Evolutionary conservation across 2,797 vertebrate genomes (phyloP).

Genomic region (Hyperoplus immaculatus): DNA sequence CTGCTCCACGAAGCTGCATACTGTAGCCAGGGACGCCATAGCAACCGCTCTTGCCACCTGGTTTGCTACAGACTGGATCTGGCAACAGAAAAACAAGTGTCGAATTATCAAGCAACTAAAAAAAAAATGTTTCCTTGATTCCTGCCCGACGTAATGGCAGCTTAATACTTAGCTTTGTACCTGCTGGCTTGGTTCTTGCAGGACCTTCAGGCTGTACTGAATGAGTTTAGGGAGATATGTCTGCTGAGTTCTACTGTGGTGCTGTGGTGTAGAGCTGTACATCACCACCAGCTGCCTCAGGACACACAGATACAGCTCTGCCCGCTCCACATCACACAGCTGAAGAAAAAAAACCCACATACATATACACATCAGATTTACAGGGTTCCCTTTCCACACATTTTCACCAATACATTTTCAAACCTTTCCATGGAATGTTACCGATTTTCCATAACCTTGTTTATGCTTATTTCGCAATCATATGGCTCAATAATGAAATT

Average conservation of each 20-base stretch:
- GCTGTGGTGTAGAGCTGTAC: conserved; percentile 69
- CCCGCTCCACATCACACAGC: conserved; percentile 86
- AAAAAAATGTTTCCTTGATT: neutral
- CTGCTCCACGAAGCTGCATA: conserved; percentile 84
- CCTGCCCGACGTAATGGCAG: no score
- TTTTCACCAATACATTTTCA: no score
- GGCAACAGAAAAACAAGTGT: conserved; percentile 22
- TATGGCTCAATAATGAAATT: no score
- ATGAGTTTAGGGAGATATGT: conserved; percentile 84
- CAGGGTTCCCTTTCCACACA: no score
- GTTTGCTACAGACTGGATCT: conserved; percentile 84
- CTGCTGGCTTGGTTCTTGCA: conserved; percentile 81
- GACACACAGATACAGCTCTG: conserved; percentile 89
- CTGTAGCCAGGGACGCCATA: conserved; percentile 87
- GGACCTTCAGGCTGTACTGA: conserved; percentile 79
- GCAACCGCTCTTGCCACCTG: conserved; percentile 87
- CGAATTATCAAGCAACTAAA: conserved; percentile 20
- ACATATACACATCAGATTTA: neutral
- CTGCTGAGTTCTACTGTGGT: conserved; percentile 69
- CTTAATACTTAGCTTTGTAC: conserved; percentile 55
- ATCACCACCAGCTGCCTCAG: conserved; percentile 84
- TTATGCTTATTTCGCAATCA: no score
- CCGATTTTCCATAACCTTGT: no score
- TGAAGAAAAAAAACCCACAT: conserved; percentile 45
- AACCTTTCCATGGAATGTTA: no score